These are phyloP conservation scores for Linnaemya vulpina DNA, from an alignment of 2,888 invertebrate genomes.

Conservation along the genomic window DNA sequence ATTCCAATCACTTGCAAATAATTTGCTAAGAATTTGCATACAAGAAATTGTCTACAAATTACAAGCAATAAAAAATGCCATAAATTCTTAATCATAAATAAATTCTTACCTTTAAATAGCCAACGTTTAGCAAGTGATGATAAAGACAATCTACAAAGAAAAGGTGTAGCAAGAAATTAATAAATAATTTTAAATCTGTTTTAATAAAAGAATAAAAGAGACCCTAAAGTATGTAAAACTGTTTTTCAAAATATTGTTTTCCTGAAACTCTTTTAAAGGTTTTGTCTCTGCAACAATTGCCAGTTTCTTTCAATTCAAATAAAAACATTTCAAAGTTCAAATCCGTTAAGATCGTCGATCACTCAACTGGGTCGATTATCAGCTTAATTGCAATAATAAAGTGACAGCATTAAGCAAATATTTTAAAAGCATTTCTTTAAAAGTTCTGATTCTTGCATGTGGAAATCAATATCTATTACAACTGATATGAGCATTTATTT, in stretches of 20 bases:
- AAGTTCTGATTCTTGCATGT: background rate
- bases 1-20: background rate
- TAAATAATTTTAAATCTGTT: background rate
- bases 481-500: background rate
- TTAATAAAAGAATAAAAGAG: background rate
- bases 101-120: conserved; percentile 47
- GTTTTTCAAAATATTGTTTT: no score
- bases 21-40: conserved; percentile 1
- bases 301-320: background rate
- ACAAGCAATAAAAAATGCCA: background rate
- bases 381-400: background rate
- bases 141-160: conserved; percentile 39
- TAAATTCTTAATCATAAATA: background rate
- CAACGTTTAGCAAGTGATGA: conserved; percentile 14
- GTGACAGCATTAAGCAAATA: background rate
- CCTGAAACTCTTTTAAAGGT: no score
- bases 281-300: no score
- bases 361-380: background rate
- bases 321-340: no score
- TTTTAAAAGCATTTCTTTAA: background rate
- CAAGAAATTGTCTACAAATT: background rate
- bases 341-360: background rate
- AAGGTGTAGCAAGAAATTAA: no score
- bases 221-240: no score
- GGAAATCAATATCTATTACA: conserved; percentile 34